Evolutionary conservation across 2,113 vertebrate species (phyloP), one percentile per base, ranked within the genome.

Genomic region (Siniperca chuatsi): DNA sequence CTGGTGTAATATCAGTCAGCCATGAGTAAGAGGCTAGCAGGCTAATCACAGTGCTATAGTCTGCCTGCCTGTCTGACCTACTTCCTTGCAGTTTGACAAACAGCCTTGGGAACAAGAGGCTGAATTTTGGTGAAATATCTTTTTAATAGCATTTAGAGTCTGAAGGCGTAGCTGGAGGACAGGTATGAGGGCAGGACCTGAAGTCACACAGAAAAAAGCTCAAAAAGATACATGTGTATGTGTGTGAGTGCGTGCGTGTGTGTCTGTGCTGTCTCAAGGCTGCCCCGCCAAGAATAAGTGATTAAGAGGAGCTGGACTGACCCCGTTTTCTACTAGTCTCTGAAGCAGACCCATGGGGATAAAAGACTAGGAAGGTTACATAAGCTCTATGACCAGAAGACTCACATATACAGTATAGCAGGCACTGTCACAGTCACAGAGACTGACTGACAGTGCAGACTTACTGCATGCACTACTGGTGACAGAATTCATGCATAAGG

Each of bases 231-330:
- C 11, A 4, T 1, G 44, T 50, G 75, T 21, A 3, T 77, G 66
- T 78, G 68, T 58, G 81, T 40, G 29, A 42, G 77, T 62, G 79
- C 35, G 74, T 29, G 42, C 44, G 74, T 35, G 46, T 48, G 68
- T 71, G 57, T 74, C 75, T 65, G 75, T 35, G 79, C 35, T 21
- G 50, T 85, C 42, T 85, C 72, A 79, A 73, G 74, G 75, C 76
- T 64, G 65, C 85, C 72, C 80, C 33, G 46, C 79, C 85, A 80
- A 72, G 84, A 87, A 87, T 44, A 84, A 79, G 80, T 35, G 75
- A 89, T 93, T 92, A 92, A 82, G 66, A 68, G 65, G 75, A 90
- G 81, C 84, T 62, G 79, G 44, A 76, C 83, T 91, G 88, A 93
- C 90, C 90, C 80, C 21, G 67, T 90, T 92, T 87, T 67, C 78